Percentiles rank a stretch among this genome's conserved stretches.
phyloP scores from a whole-genome alignment of 2,113 vertebrate genomes.

The Syngnathus typhle region DNA sequence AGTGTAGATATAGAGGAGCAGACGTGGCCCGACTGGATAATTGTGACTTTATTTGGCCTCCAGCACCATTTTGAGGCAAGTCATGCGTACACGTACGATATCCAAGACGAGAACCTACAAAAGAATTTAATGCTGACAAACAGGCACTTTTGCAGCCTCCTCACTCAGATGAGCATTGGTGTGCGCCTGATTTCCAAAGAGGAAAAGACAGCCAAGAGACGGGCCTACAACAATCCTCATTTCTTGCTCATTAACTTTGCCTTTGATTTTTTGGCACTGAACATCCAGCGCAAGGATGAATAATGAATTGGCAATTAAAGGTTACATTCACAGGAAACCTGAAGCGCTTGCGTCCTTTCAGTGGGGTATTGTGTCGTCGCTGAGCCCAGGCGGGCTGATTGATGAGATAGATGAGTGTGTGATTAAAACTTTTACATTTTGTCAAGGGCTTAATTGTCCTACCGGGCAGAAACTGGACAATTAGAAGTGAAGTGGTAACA shows the following conservation, averaged over 20 bases:
- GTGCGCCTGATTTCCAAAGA: constrained; percentile 5
- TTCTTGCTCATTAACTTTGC: constrained; percentile 59
- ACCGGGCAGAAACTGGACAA: neutral
- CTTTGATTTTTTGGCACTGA: constrained; percentile 59
- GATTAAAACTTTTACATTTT: constrained; percentile 43
- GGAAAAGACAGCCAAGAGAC: constrained; percentile 1
- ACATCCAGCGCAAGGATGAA: constrained; percentile 54
- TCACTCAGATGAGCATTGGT: neutral
- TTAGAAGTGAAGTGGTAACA: neutral
- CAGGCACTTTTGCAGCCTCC: neutral
- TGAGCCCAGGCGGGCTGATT: constrained; percentile 26
- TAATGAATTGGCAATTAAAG: constrained; percentile 67
- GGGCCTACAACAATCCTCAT: constrained; percentile 50
- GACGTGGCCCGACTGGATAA: constrained; percentile 20
- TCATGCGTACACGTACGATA: neutral
- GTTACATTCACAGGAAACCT: constrained; percentile 59
- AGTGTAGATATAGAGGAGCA: constrained; percentile 32
- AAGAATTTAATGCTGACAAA: neutral
- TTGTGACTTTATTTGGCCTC: neutral
- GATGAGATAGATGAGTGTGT: constrained; percentile 13
- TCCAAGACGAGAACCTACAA: neutral
- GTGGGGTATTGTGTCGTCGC: constrained; percentile 7
- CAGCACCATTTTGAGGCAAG: neutral
- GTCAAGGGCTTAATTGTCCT: neutral
- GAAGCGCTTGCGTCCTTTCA: constrained; percentile 35